phyloP scores from a whole-genome alignment of 2,888 invertebrate species.

The Drosophila rubida region DNA sequence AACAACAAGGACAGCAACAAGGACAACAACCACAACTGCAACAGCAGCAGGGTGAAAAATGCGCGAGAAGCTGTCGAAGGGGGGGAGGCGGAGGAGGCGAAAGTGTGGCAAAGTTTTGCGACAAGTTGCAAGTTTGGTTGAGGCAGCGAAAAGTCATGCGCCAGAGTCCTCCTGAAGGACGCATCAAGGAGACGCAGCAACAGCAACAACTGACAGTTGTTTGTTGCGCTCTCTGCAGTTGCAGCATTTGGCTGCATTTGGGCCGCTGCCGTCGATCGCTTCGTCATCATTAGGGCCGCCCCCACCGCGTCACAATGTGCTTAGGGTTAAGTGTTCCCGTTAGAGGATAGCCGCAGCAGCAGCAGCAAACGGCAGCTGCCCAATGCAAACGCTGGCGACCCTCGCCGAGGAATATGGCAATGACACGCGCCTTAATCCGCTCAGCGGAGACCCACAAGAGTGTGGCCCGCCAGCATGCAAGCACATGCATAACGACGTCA shows the following conservation, averaged over 20 bases:
- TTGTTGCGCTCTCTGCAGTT: conserved; percentile 28
- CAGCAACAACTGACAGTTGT: conserved; percentile 61
- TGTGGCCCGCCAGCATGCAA: conserved; percentile 47
- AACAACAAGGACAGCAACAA: neutral
- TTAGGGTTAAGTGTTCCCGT: conserved; percentile 80
- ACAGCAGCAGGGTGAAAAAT: neutral
- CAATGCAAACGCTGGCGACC: conserved; percentile 22
- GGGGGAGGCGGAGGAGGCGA: conserved; percentile 7
- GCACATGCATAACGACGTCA: conserved; percentile 50
- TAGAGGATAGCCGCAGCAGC: conserved; percentile 42
- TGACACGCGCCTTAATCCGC: conserved; percentile 68
- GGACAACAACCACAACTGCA: conserved; percentile 1
- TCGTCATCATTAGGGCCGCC: conserved; percentile 75
- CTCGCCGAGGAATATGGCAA: conserved; percentile 22
- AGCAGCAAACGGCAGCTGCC: conserved; percentile 56
- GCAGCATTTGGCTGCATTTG: conserved; percentile 33
- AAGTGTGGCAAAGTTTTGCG: conserved; percentile 65
- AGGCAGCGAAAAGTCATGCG: conserved; percentile 79
- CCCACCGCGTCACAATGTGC: conserved; percentile 56
- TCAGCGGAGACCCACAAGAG: conserved; percentile 30
- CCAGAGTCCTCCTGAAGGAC: conserved; percentile 82
- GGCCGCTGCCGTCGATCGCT: conserved; percentile 43
- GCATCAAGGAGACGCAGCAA: conserved; percentile 80
- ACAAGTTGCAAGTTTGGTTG: conserved; percentile 64
- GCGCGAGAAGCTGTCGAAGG: neutral